Conservation (phyloP, 2,797 vertebrate species). For the Manis pentadactyla region DNA sequence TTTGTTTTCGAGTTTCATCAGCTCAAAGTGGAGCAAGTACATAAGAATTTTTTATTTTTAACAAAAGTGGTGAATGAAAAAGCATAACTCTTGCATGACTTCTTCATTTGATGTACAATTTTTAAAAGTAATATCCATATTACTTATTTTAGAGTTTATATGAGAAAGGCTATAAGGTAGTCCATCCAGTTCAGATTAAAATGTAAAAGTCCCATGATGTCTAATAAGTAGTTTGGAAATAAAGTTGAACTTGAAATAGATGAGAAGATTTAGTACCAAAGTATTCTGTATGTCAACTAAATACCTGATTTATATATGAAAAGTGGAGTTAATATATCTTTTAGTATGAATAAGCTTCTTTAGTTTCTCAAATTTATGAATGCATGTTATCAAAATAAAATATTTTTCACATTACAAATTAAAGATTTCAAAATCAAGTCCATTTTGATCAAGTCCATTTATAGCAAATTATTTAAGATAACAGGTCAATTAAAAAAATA, state of each 20-base stretch:
- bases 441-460: background rate
- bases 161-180: background rate
- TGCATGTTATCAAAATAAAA: background rate
- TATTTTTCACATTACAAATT: background rate
- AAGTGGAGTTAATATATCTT: background rate
- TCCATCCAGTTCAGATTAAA: background rate
- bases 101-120: background rate
- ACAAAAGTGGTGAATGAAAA: background rate
- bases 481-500: background rate
- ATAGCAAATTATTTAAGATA: background rate
- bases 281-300: background rate
- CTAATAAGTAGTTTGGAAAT: background rate
- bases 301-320: background rate
- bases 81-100: background rate
- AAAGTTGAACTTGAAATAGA: background rate
- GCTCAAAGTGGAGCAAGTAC: background rate
- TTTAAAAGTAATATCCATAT: background rate
- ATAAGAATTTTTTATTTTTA: background rate
- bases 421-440: background rate
- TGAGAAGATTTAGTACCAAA: background rate
- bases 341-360: background rate
- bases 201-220: background rate
- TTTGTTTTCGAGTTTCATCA: background rate
- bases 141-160: background rate
- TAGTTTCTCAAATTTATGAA: slow-evolving; percentile 11